Evolutionary conservation across 2,113 vertebrate species (phyloP).

Genomic region (Antechinus flavipes): DNA sequence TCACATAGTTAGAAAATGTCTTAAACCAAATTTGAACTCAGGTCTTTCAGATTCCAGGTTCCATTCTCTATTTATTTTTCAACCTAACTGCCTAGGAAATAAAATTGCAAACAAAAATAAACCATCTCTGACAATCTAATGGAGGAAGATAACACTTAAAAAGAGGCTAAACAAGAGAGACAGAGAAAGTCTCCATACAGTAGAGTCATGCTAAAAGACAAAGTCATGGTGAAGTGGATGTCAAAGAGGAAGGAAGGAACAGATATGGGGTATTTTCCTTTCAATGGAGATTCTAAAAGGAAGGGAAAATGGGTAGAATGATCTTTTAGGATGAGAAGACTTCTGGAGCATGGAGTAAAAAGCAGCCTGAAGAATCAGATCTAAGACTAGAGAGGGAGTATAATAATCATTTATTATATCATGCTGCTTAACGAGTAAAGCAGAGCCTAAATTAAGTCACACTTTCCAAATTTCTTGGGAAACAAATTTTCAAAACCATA

Average conservation of each 20-base stretch:
- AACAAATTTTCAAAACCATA: background rate
- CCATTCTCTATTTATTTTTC: background rate
- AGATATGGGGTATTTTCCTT: background rate
- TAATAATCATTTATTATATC: background rate
- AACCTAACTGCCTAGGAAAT: too few species aligned
- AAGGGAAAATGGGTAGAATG: background rate
- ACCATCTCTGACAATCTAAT: background rate
- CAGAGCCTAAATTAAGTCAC: background rate
- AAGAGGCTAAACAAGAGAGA: background rate
- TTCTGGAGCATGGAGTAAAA: background rate
- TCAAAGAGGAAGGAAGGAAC: background rate
- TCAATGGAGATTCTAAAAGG: background rate
- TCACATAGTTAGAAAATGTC: background rate
- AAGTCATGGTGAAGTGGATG: background rate
- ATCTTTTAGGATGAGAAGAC: background rate
- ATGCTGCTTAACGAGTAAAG: background rate
- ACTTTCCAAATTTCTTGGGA: background rate
- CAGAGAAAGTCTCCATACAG: background rate
- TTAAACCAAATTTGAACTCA: background rate
- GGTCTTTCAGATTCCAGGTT: background rate
- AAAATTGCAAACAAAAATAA: too few species aligned
- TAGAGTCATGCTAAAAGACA: background rate
- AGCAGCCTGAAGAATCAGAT: background rate
- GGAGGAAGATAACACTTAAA: background rate
- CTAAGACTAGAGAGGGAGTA: background rate